phyloP scores from a whole-genome alignment of 2,888 invertebrate genomes.

The Euplagia quadripunctaria region DNA sequence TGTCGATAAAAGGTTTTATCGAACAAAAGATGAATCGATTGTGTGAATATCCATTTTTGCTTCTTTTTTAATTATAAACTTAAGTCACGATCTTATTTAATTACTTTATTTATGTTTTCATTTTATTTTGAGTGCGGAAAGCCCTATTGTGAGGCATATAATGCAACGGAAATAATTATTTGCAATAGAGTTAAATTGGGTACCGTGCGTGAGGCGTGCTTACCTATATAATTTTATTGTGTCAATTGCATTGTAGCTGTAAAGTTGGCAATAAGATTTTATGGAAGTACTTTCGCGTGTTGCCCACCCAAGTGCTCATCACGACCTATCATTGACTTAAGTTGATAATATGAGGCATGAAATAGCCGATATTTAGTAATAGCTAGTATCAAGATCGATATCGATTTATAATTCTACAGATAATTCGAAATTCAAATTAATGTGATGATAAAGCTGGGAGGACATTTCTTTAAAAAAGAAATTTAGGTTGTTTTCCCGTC shows the following conservation, averaged over 20 bases:
- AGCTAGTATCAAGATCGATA: too few species aligned
- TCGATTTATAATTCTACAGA: too few species aligned
- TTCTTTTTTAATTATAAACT: constrained; percentile 37
- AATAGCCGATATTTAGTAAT: not conserved
- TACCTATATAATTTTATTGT: constrained; percentile 26
- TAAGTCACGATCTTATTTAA: constrained; percentile 52
- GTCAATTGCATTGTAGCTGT: constrained; percentile 18
- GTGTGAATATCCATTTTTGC: constrained; percentile 55
- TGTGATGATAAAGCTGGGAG: too few species aligned
- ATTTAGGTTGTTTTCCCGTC: too few species aligned
- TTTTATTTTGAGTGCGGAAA: constrained; percentile 17
- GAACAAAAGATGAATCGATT: constrained; percentile 70
- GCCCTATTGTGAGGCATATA: constrained; percentile 24
- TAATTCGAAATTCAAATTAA: too few species aligned
- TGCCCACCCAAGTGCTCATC: not conserved
- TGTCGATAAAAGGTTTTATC: constrained; percentile 55
- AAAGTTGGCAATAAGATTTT: constrained; percentile 9
- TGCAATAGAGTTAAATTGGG: constrained; percentile 29
- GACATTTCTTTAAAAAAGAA: too few species aligned
- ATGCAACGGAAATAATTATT: constrained; percentile 35
- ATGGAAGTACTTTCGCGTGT: not conserved
- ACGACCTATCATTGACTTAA: not conserved
- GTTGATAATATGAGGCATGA: not conserved
- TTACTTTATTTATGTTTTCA: constrained; percentile 27
- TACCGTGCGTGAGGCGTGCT: constrained; percentile 25